A percentile compares a stretch with the other conserved stretches of the same genome.
phyloP scores from a whole-genome alignment of 2,797 vertebrate species.

The Pangasius sanitwongsei region DNA sequence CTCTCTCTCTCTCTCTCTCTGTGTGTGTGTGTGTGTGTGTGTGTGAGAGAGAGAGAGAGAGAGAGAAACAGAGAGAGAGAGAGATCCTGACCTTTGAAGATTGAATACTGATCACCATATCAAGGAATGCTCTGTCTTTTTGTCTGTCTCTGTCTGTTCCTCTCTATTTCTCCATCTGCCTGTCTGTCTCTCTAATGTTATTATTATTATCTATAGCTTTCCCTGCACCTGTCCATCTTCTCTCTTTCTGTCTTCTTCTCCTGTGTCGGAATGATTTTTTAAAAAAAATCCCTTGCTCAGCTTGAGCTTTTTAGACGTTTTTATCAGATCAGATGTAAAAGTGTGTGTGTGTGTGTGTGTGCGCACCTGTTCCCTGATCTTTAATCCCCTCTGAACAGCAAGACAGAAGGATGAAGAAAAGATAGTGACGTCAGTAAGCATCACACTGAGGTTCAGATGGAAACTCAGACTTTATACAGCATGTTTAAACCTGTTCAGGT shows the following conservation, averaged over 20 bases:
- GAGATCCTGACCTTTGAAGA: background rate
- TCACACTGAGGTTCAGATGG: background rate
- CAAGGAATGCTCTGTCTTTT: background rate
- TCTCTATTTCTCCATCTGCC: background rate
- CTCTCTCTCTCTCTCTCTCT: background rate
- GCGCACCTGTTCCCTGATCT: conserved; percentile 13
- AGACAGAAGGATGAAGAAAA: conserved; percentile 16
- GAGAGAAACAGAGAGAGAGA: background rate
- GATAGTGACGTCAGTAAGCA: background rate
- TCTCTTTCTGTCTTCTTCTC: background rate
- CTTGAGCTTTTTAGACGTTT: background rate
- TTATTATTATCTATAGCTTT: conserved; percentile 2
- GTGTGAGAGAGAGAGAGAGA: background rate
- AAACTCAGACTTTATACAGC: background rate
- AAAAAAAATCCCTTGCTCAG: background rate
- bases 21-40: background rate
- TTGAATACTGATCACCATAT: conserved; percentile 7
- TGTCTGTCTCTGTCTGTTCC: background rate
- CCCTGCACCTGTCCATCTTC: background rate
- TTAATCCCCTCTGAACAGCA: conserved; percentile 23
- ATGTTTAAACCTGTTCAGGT: background rate
- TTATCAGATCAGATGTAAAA: conserved; percentile 21
- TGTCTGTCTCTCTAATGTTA: background rate
- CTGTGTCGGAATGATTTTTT: conserved; percentile 8
- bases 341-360: background rate